Conservation (phyloP, 2,888 invertebrate genomes). For the Arctia plantaginis region DNA sequence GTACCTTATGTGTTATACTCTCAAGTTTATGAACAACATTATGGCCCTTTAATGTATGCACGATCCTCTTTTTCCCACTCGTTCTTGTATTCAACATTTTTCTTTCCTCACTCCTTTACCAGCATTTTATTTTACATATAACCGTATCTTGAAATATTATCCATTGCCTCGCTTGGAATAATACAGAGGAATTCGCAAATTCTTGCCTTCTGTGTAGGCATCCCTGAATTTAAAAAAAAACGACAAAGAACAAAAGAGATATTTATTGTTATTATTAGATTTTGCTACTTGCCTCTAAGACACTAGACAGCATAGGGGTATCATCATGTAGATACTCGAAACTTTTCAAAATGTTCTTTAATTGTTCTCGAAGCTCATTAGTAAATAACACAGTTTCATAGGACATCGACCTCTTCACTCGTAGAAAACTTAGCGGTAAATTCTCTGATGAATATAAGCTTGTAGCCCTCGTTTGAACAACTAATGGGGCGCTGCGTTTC, state of each 20-base stretch:
- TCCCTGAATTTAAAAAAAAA: constrained; percentile 43
- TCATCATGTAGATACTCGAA: constrained; percentile 55
- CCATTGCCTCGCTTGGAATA: constrained; percentile 52
- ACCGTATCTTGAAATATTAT: constrained; percentile 72
- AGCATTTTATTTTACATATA: constrained; percentile 76
- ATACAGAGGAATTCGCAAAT: neutral
- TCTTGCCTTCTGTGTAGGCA: neutral
- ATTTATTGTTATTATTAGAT: constrained; percentile 49
- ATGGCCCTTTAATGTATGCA: constrained; percentile 56
- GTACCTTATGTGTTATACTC: constrained; percentile 51
- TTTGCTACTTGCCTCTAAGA: constrained; percentile 53
- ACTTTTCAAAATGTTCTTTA: constrained; percentile 63
- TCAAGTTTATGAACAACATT: constrained; percentile 61
- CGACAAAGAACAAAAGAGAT: constrained; percentile 50
- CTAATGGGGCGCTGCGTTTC: constrained; percentile 12
- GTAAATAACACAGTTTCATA: constrained; percentile 72
- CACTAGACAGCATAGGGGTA: constrained; percentile 53
- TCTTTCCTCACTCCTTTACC: constrained; percentile 64
- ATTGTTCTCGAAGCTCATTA: constrained; percentile 69
- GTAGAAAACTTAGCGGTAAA: constrained; percentile 66
- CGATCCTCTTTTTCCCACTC: constrained; percentile 59
- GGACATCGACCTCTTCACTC: constrained; percentile 73
- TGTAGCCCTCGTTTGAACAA: constrained; percentile 30
- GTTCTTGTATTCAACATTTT: constrained; percentile 69
- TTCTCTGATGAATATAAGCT: constrained; percentile 38